A percentile compares a stretch with the other conserved stretches of the same genome.
These are phyloP conservation scores for Callorhinus ursinus DNA, from an alignment of 2,113 vertebrate species.

Conservation along the genomic window DNA sequence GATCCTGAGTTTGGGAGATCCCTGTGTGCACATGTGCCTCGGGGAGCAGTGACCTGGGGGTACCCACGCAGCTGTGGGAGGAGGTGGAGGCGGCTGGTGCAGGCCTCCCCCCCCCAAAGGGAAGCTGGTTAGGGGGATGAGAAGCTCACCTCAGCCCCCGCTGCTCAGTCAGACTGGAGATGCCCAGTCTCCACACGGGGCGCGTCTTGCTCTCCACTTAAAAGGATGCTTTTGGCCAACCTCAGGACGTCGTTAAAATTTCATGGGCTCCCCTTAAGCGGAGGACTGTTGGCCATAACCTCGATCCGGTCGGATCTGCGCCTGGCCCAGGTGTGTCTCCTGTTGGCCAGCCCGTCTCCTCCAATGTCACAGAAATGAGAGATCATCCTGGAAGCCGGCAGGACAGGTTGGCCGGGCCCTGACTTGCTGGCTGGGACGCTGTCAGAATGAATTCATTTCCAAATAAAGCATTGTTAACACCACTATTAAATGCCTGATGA, in stretches of 20 bases:
- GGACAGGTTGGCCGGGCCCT: fast-evolving
- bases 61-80: neutral
- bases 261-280: neutral
- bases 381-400: fast-evolving
- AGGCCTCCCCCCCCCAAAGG: neutral
- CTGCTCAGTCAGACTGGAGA: conserved; percentile 72
- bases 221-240: neutral
- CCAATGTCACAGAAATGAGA: fast-evolving
- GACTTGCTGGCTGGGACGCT: neutral
- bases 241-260: fast-evolving
- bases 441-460: neutral
- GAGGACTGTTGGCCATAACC: neutral
- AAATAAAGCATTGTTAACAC: neutral
- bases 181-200: neutral
- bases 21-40: fast-evolving
- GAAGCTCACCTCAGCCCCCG: conserved; percentile 69
- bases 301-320: fast-evolving
- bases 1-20: neutral
- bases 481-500: neutral
- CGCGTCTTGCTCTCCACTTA: neutral
- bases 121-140: conserved; percentile 76
- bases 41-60: neutral
- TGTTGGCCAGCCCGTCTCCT: neutral
- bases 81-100: neutral
- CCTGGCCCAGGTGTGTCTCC: neutral